Base-by-base conservation (phyloP, 2,113 vertebrate species). In the Hiodon alosoides region DNA sequence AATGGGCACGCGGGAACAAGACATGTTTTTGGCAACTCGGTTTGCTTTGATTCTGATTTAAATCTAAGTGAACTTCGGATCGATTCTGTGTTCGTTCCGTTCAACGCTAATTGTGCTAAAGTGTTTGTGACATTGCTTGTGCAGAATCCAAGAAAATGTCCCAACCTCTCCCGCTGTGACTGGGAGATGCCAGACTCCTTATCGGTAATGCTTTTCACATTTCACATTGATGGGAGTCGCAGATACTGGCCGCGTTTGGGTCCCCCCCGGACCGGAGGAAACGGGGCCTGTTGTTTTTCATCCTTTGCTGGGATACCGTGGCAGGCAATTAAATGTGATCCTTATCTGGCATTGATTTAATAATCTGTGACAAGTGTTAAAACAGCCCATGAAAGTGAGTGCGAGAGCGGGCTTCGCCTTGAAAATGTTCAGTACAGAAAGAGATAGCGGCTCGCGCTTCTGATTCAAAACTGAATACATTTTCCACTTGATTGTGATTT, bases 301-400 rank as follows among this genome's bases (percentile, higher is more conserved):
- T 60, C n/a, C 47, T 75, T 14, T 17, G 4, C 55, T 55, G 3
- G 4, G 65, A 68, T 7, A 31, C 55, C 31, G 7, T 52, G 62
- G 46, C 74, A 8, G 58, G 55, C 67, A 60, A 69, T 52, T 70
- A 17, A 58, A 61, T 8, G 67, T 6, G 67, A 8, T 46, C 58
- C 11, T 62, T 69, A 61, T 75, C 66, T 60, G 48, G 0, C 58
- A 17, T 58, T 61, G 74, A 69, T 61, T 69, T 61, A 76, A 76
- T 55, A 69, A 75, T 69, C 57, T n/a, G 16, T 51, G 74, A 46
- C 14, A 16, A 17, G 48, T 10, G 50, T 52, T 17, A 16, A 5
- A 6, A 48, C 5, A 48, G 50, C 6, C 13, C 5, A 9, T 11
- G 58, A 9, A 3, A 14, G 58, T 9, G 14, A 14, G 58, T 11